Conservation (phyloP, 2,888 invertebrate species). For the Zhuqinia jingwanae region DNA sequence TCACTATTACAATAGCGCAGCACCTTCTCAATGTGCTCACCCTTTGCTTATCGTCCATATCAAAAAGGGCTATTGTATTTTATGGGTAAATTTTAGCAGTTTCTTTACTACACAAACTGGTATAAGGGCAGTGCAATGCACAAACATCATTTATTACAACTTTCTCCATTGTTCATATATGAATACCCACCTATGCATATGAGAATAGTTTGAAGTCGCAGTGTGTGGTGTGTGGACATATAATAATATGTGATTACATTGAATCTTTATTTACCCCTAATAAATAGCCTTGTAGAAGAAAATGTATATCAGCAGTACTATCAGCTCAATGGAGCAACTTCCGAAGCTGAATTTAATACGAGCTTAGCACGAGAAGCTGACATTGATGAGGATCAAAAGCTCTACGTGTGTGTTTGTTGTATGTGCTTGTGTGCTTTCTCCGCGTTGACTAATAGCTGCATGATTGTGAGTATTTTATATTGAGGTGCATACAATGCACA, state of each 20-base stretch:
- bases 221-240: too few relatives aligned
- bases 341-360: slow-evolving; percentile 58
- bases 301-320: neutral
- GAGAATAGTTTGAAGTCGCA: too few relatives aligned
- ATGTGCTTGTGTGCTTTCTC: neutral
- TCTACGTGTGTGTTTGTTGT: slow-evolving; percentile 22
- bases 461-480: too few relatives aligned
- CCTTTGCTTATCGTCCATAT: slow-evolving; percentile 28
- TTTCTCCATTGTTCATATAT: neutral
- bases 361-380: slow-evolving; percentile 65
- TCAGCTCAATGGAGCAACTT: slow-evolving; percentile 17
- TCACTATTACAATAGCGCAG: too few relatives aligned
- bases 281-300: neutral
- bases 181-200: neutral
- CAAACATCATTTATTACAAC: slow-evolving; percentile 14
- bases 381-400: slow-evolving; percentile 70
- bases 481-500: slow-evolving; percentile 5
- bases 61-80: slow-evolving; percentile 4
- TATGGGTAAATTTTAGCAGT: slow-evolving; percentile 27
- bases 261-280: neutral
- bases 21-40: neutral
- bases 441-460: neutral
- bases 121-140: neutral
- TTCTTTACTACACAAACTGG: neutral
- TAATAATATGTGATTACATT: neutral